Evolutionary conservation across 2,797 vertebrate genomes (phyloP).

Genomic region (Hyperoplus immaculatus): DNA sequence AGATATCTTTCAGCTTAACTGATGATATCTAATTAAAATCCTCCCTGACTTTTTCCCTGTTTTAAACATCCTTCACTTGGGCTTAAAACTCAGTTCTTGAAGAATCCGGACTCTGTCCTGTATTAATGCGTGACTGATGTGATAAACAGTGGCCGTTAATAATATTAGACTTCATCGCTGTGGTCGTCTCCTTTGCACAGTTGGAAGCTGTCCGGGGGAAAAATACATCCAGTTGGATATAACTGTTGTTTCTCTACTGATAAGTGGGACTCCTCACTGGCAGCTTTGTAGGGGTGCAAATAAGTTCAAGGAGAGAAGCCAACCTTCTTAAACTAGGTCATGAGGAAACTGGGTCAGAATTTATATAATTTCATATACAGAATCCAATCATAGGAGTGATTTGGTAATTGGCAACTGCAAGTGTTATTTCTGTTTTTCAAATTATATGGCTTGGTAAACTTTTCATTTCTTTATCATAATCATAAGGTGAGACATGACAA

Average conservation of each 20-base stretch:
- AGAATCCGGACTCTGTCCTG: slow-evolving; percentile 37
- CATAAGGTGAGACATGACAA: slow-evolving; percentile 22
- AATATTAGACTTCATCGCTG: slow-evolving; percentile 51
- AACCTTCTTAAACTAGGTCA: slow-evolving; percentile 56
- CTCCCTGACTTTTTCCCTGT: slow-evolving; percentile 25
- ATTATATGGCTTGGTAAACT: slow-evolving; percentile 21
- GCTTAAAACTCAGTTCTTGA: slow-evolving; percentile 41
- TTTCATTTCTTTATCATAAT: slow-evolving; percentile 17
- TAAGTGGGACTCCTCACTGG: slow-evolving; percentile 58
- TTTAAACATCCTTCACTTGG: slow-evolving; percentile 17
- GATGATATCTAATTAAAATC: slow-evolving; percentile 23
- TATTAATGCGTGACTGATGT: slow-evolving; percentile 43
- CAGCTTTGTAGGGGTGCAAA: slow-evolving; percentile 49
- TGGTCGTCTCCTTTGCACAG: slow-evolving; percentile 46
- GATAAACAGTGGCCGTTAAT: slow-evolving; percentile 59
- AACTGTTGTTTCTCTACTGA: slow-evolving; percentile 70
- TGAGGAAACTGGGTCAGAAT: slow-evolving; percentile 22
- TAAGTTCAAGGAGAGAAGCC: slow-evolving; percentile 56
- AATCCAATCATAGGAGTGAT: slow-evolving; percentile 31
- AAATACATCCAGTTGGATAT: slow-evolving; percentile 77
- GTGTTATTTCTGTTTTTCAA: slow-evolving; percentile 15
- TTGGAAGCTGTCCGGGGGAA: slow-evolving; percentile 57
- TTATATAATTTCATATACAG: slow-evolving; percentile 2
- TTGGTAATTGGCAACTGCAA: slow-evolving; percentile 33
- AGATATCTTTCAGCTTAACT: background rate